phyloP scores from a whole-genome alignment of 23 tunicate species.

The Oikopleura dioica region DNA sequence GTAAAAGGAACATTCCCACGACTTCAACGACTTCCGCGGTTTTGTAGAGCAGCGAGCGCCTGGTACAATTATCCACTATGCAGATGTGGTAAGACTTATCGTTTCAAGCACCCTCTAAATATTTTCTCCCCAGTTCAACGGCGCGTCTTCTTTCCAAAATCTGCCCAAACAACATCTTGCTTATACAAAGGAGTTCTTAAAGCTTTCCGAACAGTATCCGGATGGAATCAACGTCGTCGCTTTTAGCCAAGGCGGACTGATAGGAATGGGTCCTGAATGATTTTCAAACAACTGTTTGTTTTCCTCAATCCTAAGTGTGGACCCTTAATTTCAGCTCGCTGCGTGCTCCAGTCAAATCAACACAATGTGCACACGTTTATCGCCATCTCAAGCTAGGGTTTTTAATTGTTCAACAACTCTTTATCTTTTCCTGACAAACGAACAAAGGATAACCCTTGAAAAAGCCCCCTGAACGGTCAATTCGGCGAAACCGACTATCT shows the following conservation, averaged over 20 bases:
- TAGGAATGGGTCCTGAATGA: neutral
- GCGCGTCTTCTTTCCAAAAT: neutral
- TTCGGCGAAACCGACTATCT: constrained; percentile 29
- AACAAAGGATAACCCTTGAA: too few species aligned
- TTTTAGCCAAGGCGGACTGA: neutral
- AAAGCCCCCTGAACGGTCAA: constrained; percentile 69
- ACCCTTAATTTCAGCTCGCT: too few species aligned
- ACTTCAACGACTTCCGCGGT: too few species aligned
- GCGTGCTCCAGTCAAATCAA: neutral
- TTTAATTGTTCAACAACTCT: too few species aligned
- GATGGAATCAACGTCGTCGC: neutral
- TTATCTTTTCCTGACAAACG: too few species aligned
- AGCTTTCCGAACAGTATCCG: neutral
- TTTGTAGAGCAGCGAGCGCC: too few species aligned
- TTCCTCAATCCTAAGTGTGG: too few species aligned
- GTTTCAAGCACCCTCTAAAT: too few species aligned
- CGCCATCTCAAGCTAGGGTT: neutral
- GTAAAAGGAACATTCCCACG: too few species aligned
- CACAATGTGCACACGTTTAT: neutral
- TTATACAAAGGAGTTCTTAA: neutral
- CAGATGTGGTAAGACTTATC: too few species aligned
- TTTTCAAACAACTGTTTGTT: neutral
- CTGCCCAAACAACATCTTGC: neutral
- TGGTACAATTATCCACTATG: too few species aligned
- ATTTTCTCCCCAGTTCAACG: too few species aligned